Percentiles rank a stretch among this genome's conserved stretches.
Evolutionary conservation across 2,888 invertebrate genomes (phyloP).

Genomic region (Aspidapion aeneum): DNA sequence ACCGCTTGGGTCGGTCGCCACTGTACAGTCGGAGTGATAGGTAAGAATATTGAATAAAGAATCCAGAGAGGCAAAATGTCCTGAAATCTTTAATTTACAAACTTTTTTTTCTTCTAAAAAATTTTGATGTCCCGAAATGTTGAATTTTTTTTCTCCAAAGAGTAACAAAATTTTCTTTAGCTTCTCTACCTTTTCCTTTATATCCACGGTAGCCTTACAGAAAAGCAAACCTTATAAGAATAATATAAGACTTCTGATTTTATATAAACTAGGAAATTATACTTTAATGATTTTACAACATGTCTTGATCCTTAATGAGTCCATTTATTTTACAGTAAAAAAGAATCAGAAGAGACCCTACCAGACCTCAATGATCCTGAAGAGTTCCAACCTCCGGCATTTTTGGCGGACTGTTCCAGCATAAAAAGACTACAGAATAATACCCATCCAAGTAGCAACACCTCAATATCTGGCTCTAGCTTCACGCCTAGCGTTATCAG

Average conservation of each 20-base stretch:
- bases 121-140: too few species aligned
- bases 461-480: neutral
- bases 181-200: too few species aligned
- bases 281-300: too few species aligned
- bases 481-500: neutral
- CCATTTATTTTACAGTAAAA: neutral
- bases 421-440: conserved; percentile 39
- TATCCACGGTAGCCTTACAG: neutral
- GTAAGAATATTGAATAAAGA: conserved; percentile 19
- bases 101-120: too few species aligned
- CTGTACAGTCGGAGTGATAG: conserved; percentile 36
- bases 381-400: neutral
- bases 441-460: neutral
- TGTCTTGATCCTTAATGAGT: too few species aligned
- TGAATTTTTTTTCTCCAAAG: too few species aligned
- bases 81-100: too few species aligned
- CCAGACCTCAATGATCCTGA: neutral
- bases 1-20: conserved; percentile 35
- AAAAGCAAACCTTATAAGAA: too few species aligned
- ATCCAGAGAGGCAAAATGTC: too few species aligned
- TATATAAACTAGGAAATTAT: too few species aligned
- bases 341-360: neutral
- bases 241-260: too few species aligned
- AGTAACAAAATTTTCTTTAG: too few species aligned
- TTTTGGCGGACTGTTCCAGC: conserved; percentile 28